Percentiles rank a stretch among this genome's conserved stretches.
Conservation (phyloP, 2,113 vertebrate species). For the Microtus ochrogaster region DNA sequence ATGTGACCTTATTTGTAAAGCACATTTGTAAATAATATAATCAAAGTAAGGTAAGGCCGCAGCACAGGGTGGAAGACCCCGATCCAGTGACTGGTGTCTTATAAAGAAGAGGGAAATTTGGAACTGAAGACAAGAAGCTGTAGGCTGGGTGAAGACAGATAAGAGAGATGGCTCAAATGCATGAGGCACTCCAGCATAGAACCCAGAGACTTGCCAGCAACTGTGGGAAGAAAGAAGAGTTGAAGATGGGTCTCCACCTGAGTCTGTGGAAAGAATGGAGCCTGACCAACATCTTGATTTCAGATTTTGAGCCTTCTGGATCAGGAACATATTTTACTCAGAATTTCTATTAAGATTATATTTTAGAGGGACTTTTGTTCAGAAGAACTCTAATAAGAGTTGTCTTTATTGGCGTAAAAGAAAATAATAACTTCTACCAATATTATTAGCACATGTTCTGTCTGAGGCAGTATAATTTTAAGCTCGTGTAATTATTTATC, state of each 20-base stretch:
- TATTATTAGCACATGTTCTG: constrained; percentile 2
- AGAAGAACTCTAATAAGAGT: constrained; percentile 2
- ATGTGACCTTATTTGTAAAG: constrained; percentile 17
- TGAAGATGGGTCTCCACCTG: background rate
- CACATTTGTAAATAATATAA: background rate
- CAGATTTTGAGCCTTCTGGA: background rate
- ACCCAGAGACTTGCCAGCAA: background rate
- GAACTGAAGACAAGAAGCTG: background rate
- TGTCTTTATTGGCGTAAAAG: constrained; percentile 8
- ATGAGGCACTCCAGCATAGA: background rate
- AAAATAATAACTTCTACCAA: constrained; percentile 28
- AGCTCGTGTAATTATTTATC: background rate
- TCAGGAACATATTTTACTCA: background rate
- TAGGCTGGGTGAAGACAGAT: background rate
- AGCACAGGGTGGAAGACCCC: background rate
- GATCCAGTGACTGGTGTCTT: background rate
- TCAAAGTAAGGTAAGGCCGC: background rate
- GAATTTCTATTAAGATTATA: constrained; percentile 39
- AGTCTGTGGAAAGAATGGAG: background rate
- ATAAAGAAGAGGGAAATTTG: background rate
- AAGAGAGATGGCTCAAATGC: background rate
- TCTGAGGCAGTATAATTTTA: constrained; percentile 7
- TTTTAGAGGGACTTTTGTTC: constrained; percentile 47
- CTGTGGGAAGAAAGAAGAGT: background rate
- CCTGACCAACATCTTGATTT: background rate